These are phyloP conservation scores for Lucilia sericata DNA, from an alignment of 1,140 invertebrate species.

Conservation along the genomic window DNA sequence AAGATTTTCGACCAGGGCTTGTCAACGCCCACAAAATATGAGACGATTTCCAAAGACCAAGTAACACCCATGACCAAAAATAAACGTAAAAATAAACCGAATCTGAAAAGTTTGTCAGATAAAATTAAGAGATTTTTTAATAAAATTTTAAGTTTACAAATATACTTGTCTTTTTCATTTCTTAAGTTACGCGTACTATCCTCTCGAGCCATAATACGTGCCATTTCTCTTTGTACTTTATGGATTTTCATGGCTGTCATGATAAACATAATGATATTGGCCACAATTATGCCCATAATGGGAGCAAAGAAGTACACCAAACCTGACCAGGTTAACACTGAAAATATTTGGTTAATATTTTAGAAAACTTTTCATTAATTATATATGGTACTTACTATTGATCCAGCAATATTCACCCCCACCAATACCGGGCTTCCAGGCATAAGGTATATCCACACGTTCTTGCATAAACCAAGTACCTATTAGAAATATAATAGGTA, in stretches of 20 bases:
- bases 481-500: constrained; percentile 69
- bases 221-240: constrained; percentile 72
- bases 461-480: constrained; percentile 70
- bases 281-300: constrained; percentile 76
- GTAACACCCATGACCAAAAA: constrained; percentile 82
- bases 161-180: constrained; percentile 74
- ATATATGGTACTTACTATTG: constrained; percentile 64
- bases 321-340: constrained; percentile 65
- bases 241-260: constrained; percentile 79
- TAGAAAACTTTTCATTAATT: no score
- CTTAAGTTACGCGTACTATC: constrained; percentile 72
- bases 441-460: constrained; percentile 62
- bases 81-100: constrained; percentile 77
- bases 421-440: constrained; percentile 71
- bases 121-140: not conserved
- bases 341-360: not conserved
- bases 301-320: constrained; percentile 82
- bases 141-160: not conserved
- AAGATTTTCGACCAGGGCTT: constrained; percentile 68
- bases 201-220: constrained; percentile 71
- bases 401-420: constrained; percentile 72
- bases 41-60: constrained; percentile 79
- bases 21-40: constrained; percentile 69
- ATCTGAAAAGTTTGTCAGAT: constrained; percentile 67
- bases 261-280: constrained; percentile 79